A percentile compares a stretch with the other conserved stretches of the same genome.
Evolutionary conservation across 92 coral and sea anemone genomes (phyloP).

Genomic region (Micromussa lordhowensis): DNA sequence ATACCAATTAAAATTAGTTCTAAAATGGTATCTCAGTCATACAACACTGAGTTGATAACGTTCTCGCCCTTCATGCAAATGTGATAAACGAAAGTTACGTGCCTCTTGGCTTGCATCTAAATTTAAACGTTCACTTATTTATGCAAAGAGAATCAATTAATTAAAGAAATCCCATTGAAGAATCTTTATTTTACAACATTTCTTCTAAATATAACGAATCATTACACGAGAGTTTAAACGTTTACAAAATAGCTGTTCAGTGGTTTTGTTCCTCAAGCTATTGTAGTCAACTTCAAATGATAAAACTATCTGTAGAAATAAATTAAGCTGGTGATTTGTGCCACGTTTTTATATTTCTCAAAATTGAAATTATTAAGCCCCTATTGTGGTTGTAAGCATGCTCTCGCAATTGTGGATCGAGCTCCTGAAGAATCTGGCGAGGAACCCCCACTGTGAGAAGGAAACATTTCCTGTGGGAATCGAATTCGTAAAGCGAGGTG

Average conservation of each 20-base stretch:
- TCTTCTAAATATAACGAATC: no score
- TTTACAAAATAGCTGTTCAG: background rate
- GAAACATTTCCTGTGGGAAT: background rate
- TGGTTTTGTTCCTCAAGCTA: background rate
- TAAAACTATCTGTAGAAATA: background rate
- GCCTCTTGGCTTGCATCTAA: background rate
- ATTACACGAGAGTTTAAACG: background rate
- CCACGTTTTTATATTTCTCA: background rate
- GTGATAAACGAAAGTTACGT: background rate
- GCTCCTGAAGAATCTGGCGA: background rate
- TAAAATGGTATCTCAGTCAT: background rate
- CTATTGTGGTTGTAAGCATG: background rate
- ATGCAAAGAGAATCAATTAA: background rate
- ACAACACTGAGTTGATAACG: background rate
- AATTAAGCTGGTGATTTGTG: constrained; percentile 2
- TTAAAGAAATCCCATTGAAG: no score
- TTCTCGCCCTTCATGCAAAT: background rate
- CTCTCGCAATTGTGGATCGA: background rate
- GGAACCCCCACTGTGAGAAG: background rate
- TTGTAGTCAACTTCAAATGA: no score
- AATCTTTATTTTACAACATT: background rate
- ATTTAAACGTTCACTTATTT: background rate
- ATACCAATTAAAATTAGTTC: background rate
- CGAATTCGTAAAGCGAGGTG: background rate
- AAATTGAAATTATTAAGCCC: background rate